Conservation (phyloP, 2,113 vertebrate species). For the Myodes glareolus region DNA sequence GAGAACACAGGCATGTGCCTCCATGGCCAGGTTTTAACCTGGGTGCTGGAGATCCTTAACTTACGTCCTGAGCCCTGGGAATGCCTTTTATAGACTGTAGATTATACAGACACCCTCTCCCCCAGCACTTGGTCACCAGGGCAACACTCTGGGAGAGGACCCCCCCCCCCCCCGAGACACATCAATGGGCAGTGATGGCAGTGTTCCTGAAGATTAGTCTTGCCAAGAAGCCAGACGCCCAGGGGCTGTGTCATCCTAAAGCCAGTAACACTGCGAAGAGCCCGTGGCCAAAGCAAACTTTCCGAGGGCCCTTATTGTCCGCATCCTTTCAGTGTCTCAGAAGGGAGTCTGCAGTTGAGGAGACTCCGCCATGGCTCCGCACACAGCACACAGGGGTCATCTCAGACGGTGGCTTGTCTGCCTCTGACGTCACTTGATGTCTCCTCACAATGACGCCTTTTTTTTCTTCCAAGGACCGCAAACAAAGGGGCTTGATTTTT, state of each 20-base stretch:
- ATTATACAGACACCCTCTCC: not conserved
- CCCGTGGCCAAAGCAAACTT: not conserved
- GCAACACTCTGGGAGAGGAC: not conserved
- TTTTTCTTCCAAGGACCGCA: slow-evolving; percentile 28
- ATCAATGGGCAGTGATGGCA: accelerated
- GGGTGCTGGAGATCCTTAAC: not conserved
- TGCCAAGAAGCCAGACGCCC: not conserved
- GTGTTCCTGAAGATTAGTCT: not conserved
- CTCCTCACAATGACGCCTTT: slow-evolving; percentile 23
- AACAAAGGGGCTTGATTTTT: not conserved
- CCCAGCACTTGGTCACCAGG: not conserved
- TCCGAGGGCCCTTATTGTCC: too few relatives aligned
- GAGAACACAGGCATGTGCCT: not conserved
- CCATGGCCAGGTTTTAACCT: not conserved
- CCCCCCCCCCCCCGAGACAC: not conserved
- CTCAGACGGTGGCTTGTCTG: not conserved
- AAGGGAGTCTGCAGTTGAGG: not conserved
- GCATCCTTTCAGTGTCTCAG: not conserved
- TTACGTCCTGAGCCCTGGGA: not conserved
- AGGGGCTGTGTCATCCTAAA: not conserved
- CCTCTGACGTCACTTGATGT: not conserved
- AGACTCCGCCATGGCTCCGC: not conserved
- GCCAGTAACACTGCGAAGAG: not conserved
- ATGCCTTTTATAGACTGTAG: not conserved
- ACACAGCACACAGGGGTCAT: not conserved